Evolutionary conservation across 2,888 invertebrate genomes (phyloP), one percentile per base, ranked within the genome.

Genomic region (Cremastobaeus sp.): DNA sequence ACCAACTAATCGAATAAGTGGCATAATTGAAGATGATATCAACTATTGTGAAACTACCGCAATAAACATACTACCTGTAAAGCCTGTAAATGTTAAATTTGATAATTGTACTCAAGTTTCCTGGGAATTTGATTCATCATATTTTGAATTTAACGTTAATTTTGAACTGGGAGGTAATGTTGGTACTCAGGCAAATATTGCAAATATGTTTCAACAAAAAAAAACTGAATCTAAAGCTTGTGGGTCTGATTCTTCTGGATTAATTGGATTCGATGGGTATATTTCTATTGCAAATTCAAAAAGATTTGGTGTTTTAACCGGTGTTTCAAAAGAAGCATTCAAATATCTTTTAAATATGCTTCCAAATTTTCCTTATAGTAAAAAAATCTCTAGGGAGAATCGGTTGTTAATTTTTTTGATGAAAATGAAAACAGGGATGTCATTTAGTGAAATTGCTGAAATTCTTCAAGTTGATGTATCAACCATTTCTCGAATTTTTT

Each of bases 321-420:
- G 69, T 34, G 65, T 69, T 14, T 47, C 34, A 25, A 68, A 68
- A 32, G 15, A 70, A 25, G 62, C 65, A 4, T 78, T 78, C 41
- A 20, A 52, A 21, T 72, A 57, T 32, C 35, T 76, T 11, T 32
- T 74, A 12, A 57, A 62, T 47, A 35, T 69, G 11, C 64, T 78
- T 28, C 74, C 62, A 21, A 70, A 71, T 14, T 47, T 34, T 12
- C 21, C 20, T 34, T 18, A 57, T 14, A 30, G 41, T 28, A 50
- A 62, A 18, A 68, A 69, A 43, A 39, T 74, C 3, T 32, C 47
- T 11, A 69, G 66, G 30, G 41, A 74, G 64, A 78, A 68, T 28
- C 72, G 73, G 21, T 37, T 77, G 43, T 45, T 77, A 12, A 76
- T 77, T 17, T 74, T 70, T 50, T 72, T 77, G 37, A 74, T 75